phyloP scores from a whole-genome alignment of 2,797 vertebrate species.

The Chiroxiphia lanceolata region DNA sequence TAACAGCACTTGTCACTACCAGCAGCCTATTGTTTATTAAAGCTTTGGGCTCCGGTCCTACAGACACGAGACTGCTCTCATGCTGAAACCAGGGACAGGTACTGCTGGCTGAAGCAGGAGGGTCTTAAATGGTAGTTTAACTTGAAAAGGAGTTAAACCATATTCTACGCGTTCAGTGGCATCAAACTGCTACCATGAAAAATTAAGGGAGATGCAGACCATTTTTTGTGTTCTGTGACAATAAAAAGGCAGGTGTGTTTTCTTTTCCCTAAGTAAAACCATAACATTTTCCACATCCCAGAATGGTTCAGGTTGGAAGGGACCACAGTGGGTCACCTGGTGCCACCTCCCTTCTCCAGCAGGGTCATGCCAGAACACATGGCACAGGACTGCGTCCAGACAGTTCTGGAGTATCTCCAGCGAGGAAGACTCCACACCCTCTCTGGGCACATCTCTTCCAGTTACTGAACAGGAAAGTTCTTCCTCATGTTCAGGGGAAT shows the following conservation, averaged over 20 bases:
- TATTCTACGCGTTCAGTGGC: neutral
- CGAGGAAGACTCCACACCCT: neutral
- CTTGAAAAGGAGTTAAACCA: neutral
- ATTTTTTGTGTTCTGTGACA: neutral
- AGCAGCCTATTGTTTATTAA: neutral
- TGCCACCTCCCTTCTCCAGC: neutral
- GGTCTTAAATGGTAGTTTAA: neutral
- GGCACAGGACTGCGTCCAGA: neutral
- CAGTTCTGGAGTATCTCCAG: rapidly evolving
- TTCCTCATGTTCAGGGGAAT: neutral
- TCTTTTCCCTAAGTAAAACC: neutral
- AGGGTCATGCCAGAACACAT: neutral
- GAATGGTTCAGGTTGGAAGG: neutral
- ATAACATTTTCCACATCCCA: neutral
- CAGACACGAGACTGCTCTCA: neutral
- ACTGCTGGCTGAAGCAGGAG: neutral
- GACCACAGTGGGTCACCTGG: neutral
- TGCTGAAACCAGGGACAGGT: neutral
- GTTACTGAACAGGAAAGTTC: neutral
- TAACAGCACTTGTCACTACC: neutral
- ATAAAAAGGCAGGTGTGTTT: neutral
- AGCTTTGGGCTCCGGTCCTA: neutral
- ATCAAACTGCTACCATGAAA: neutral
- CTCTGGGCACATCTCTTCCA: neutral
- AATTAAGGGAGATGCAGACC: neutral